Evolutionary conservation across 2,888 invertebrate species (phyloP).

Genomic region (Sicus ferrugineus): DNA sequence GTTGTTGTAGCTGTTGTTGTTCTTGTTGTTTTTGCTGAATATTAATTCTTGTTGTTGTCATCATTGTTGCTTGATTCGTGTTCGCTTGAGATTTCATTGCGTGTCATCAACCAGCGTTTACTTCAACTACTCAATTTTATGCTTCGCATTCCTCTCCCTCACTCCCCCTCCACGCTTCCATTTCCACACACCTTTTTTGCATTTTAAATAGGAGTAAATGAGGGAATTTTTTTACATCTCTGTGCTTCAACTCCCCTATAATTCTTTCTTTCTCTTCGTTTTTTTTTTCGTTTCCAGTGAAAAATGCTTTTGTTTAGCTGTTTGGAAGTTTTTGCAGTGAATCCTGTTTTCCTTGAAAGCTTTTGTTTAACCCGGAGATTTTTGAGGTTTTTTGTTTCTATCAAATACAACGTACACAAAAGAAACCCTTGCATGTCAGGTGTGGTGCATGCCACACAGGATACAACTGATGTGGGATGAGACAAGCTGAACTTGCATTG

Average conservation of each 20-base stretch:
- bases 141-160: not conserved
- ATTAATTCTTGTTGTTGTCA: slow-evolving; percentile 28
- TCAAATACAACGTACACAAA: slow-evolving; percentile 23
- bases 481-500: slow-evolving; percentile 16
- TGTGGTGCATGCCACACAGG: slow-evolving; percentile 15
- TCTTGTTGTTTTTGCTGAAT: not conserved
- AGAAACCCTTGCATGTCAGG: slow-evolving; percentile 27
- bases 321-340: slow-evolving; percentile 21
- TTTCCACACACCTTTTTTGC: not conserved
- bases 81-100: slow-evolving; percentile 58
- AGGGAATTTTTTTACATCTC: slow-evolving; percentile 26
- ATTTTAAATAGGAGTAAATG: slow-evolving; percentile 28
- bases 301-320: slow-evolving; percentile 33
- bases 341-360: slow-evolving; percentile 22
- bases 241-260: not conserved
- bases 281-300: slow-evolving; percentile 24
- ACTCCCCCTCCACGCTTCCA: not conserved
- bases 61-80: slow-evolving; percentile 44
- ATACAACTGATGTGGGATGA: slow-evolving; percentile 22
- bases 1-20: slow-evolving; percentile 18
- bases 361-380: too few relatives aligned
- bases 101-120: slow-evolving; percentile 46
- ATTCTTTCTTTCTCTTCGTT: slow-evolving; percentile 5
- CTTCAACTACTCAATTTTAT: slow-evolving; percentile 12
- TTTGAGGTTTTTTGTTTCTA: not conserved